Evolutionary conservation across 2,113 vertebrate genomes (phyloP), one percentile per base, ranked within the genome.

Genomic region (Morphnarchus princeps): DNA sequence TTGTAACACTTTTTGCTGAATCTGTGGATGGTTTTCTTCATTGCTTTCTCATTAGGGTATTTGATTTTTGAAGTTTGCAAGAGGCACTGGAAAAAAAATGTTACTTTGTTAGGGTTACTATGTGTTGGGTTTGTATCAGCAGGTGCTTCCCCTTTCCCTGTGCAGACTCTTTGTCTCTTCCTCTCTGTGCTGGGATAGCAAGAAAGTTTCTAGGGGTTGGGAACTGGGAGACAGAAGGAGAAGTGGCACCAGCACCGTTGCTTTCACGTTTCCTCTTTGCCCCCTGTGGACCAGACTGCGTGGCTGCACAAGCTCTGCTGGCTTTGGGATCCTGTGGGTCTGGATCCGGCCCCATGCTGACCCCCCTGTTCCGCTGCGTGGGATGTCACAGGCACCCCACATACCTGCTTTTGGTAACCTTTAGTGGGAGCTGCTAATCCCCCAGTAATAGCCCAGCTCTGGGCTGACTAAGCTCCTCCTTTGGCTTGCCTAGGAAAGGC

Each of bases 401-500:
- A 4, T 72, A 8, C 52, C 11, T 5, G 21, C 16, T 57, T 62
- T 26, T 78, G 45, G 13, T 62, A 89, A 59, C 50, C 50, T 52
- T 70, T 22, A n/a, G 16, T 29, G 62, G 50, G 82, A 96, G 32
- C 62, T 91, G 66, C 80, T 90, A 52, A 67, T 88, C 12, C 76
- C 11, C 4, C 28, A 78, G 42, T 83, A 66, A 66, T 18, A 94
- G 22, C 43, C 31, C 76, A 61, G 83, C 52, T 40, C 95, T 3
- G 19, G 43, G 52, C 21, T 79, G 50, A 87, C 45, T 74, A 22
- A 91, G 70, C 22, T 87, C 47, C 67, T 79, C 67, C 89, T 67
- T 71, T 81, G 76, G 32, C 72, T 89, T 12, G 79, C 78, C 88
- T 80, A 93, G 73, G 81, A 95, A 89, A 95, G 96, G 96, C 69